Conservation (phyloP, 2,797 vertebrate genomes). For the Mormyrops boulengeri region DNA sequence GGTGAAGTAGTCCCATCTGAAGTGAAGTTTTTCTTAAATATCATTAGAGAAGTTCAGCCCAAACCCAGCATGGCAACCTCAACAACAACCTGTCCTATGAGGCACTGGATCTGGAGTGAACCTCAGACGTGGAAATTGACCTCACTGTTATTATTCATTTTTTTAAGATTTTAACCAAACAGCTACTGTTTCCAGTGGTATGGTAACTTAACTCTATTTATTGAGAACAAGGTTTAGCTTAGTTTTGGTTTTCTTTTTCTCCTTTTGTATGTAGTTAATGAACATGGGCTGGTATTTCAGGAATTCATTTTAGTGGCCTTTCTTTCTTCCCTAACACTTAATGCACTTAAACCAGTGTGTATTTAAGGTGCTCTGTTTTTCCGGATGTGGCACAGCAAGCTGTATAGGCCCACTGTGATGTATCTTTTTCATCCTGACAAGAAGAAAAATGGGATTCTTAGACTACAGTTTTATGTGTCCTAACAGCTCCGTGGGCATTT, state of each 20-base stretch:
- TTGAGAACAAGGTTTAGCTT: background rate
- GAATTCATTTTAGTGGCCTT: background rate
- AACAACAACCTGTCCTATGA: background rate
- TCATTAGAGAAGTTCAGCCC: background rate
- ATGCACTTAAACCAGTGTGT: background rate
- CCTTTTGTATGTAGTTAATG: background rate
- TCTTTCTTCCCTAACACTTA: background rate
- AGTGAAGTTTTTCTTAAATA: background rate
- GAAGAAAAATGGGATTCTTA: background rate
- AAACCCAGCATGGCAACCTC: background rate
- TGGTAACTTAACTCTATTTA: background rate
- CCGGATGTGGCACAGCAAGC: background rate
- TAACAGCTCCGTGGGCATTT: background rate
- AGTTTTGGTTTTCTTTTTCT: background rate
- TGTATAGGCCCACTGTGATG: background rate
- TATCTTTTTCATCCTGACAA: background rate
- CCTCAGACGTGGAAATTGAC: background rate
- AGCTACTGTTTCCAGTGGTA: background rate
- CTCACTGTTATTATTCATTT: background rate
- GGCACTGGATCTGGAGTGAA: background rate
- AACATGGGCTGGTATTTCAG: background rate
- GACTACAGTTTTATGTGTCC: background rate
- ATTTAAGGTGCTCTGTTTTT: background rate
- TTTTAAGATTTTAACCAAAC: background rate
- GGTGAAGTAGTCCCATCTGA: background rate